Conservation (phyloP, 2,113 vertebrate genomes). For the Phyllostomus hastatus region DNA sequence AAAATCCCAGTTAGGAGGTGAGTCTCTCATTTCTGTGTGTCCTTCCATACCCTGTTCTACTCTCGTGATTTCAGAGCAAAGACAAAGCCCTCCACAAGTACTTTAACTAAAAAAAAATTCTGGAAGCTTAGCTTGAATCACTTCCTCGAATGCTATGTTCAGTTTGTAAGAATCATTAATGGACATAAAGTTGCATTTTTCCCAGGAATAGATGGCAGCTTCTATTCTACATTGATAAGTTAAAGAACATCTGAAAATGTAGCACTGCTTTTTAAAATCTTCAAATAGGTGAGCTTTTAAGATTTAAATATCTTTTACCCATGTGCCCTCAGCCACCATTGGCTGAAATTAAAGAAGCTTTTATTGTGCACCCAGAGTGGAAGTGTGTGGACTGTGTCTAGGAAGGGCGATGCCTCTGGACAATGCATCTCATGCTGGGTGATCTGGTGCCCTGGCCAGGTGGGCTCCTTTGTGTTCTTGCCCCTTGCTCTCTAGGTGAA, state of each 20-base stretch:
- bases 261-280: not conserved
- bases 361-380: accelerated
- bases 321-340: not conserved
- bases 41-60: not conserved
- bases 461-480: not conserved
- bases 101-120: not conserved
- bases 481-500: not conserved
- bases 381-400: accelerated
- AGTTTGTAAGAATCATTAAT: not conserved
- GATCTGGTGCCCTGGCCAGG: not conserved
- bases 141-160: not conserved
- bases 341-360: not conserved
- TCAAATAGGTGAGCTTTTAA: not conserved
- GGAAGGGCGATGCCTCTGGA: not conserved
- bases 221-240: not conserved
- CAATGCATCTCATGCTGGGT: not conserved
- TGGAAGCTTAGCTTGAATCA: not conserved
- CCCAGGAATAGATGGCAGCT: not conserved
- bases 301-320: not conserved
- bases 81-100: not conserved
- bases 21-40: slow-evolving; percentile 53
- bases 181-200: not conserved
- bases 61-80: not conserved
- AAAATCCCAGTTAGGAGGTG: slow-evolving; percentile 98
- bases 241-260: not conserved